These are phyloP conservation scores for Syngnathus floridae DNA, from an alignment of 2,113 vertebrate genomes.

Conservation along the genomic window DNA sequence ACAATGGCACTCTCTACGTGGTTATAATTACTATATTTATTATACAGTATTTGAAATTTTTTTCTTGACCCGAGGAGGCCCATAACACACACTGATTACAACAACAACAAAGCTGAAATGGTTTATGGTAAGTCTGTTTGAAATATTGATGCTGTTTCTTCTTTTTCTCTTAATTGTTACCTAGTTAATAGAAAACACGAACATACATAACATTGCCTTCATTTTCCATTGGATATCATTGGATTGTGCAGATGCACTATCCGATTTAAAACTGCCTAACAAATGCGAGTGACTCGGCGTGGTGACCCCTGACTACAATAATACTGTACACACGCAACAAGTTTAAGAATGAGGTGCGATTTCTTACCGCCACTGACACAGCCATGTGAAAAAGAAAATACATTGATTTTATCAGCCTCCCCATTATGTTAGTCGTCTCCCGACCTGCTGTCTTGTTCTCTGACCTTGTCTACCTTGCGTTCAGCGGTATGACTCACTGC, in stretches of 20 bases:
- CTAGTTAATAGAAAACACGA: not conserved
- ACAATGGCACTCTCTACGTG: not conserved
- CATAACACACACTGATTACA: not conserved
- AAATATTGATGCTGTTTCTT: not conserved
- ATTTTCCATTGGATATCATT: not conserved
- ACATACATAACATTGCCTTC: no score
- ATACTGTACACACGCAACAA: not conserved
- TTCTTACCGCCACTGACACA: conserved; percentile 38
- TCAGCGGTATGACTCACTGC: not conserved
- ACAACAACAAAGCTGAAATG: no score
- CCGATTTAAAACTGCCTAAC: not conserved
- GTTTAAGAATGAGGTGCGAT: not conserved
- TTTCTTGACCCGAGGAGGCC: not conserved
- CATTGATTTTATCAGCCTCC: conserved; percentile 11
- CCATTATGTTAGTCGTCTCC: conserved; percentile 16
- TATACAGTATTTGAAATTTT: no score
- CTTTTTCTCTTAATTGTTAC: no score
- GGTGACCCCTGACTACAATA: not conserved
- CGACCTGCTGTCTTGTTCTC: not conserved
- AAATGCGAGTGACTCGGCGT: not conserved
- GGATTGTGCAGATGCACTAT: not conserved
- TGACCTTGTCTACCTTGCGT: not conserved
- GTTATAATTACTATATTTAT: no score
- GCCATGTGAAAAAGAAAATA: conserved; percentile 45
- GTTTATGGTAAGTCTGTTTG: not conserved